A percentile compares a stretch with the other conserved stretches of the same genome.
These are phyloP conservation scores for Ommatoiulus sabulosus DNA, from an alignment of 2,888 invertebrate genomes.

Conservation along the genomic window DNA sequence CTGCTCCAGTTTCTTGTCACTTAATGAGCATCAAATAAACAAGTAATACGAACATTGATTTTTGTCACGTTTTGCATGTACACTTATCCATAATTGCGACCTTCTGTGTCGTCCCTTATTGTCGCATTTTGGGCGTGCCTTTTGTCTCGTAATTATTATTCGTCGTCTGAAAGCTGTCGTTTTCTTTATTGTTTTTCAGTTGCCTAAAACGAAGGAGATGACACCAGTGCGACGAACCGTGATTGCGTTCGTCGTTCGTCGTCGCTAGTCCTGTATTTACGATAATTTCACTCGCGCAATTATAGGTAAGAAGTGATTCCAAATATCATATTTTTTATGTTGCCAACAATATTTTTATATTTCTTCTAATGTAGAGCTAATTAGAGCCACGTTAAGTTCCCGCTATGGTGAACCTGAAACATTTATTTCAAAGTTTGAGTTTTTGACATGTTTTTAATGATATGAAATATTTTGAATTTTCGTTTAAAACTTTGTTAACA, in stretches of 20 bases:
- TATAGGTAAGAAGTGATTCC: neutral
- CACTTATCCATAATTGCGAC: slow-evolving; percentile 11
- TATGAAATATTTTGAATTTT: too few species aligned
- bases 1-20: slow-evolving; percentile 6
- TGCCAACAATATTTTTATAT: too few species aligned
- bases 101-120: slow-evolving; percentile 11
- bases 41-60: slow-evolving; percentile 23
- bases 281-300: neutral
- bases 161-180: neutral
- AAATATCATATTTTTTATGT: too few species aligned
- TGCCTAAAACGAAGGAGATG: neutral
- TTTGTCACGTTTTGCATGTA: neutral
- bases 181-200: slow-evolving; percentile 13
- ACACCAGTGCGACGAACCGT: neutral
- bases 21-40: neutral
- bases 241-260: neutral
- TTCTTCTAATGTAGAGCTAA: too few species aligned
- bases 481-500: too few species aligned
- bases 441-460: too few species aligned
- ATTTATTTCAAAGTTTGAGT: too few species aligned
- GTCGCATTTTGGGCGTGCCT: slow-evolving; percentile 10
- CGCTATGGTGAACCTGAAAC: too few species aligned
- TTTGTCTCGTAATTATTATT: slow-evolving; percentile 20
- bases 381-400: too few species aligned
- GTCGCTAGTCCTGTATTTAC: neutral